Base-by-base conservation (phyloP, 2,113 vertebrate genomes). In the Osmerus mordax region DNA sequence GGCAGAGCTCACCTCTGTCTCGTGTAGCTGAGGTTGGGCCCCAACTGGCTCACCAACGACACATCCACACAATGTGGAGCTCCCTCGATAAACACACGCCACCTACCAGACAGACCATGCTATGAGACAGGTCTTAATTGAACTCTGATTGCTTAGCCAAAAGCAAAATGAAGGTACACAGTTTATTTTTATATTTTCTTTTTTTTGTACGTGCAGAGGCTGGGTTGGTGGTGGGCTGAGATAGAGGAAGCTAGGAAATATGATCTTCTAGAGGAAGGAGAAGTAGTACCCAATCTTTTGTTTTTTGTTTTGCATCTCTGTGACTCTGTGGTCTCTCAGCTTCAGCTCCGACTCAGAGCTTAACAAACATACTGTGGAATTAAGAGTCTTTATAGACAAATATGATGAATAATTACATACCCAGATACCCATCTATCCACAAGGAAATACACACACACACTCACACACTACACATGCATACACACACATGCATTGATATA, bases 11-110 rank as follows among this genome's bases (percentile, higher is more conserved):
- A 91, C 89, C 87, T 89, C 18, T 76, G 75, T 55, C 69, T 74
- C 0, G 55, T 76, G 72, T 81, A 84, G 70, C 65, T 76, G 59
- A 92, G 83, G 64, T 91, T 89, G 2, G 87, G 87, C 14, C 83
- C 86, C 2, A 92, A 81, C 12, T 85, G 72, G n/a, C 81, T 72
- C 62, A 71, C 0, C 29, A 32, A 77, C 41, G 51, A 47, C 67
- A 88, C 28, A 59, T 88, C 85, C 4, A 79, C 54, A 51, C 89
- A 89, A 1, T 80, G 85, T 3, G 86, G 83, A 41, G 80, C 71
- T 0, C 88, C 88, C 1, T 84, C 85, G 2, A 76, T 61, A 12
- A 79, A 85, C 5, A 14, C 29, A 5, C 60, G 51, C 90, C 90
- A 92, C 29, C 88, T 90, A 55, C 13, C 69, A 61, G 0, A 14